phyloP scores from a whole-genome alignment of 1,140 invertebrate species.

The Apis cerana region DNA sequence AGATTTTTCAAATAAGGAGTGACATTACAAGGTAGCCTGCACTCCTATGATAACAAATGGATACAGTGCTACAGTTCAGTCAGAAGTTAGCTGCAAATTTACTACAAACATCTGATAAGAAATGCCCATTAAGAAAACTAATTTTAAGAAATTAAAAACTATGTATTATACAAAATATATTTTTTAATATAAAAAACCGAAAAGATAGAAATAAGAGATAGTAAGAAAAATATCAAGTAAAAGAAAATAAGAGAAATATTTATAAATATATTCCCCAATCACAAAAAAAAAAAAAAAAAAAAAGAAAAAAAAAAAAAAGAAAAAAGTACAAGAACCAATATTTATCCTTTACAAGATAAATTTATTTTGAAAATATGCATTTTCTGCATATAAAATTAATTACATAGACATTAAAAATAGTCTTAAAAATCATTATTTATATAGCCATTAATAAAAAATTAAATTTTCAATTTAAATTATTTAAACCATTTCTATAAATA shows the following conservation, averaged over 20 bases:
- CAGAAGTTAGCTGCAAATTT: conserved; percentile 57
- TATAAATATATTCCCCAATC: neutral
- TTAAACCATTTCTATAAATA: neutral
- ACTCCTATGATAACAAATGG: conserved; percentile 74
- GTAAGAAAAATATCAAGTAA: neutral
- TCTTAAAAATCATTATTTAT: neutral
- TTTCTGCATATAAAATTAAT: neutral
- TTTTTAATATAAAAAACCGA: neutral
- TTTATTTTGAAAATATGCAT: neutral
- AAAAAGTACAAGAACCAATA: neutral
- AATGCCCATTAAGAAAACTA: conserved; percentile 48
- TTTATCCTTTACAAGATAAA: neutral
- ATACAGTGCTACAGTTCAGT: conserved; percentile 74
- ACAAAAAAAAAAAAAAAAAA: neutral
- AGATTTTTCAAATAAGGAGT: conserved; percentile 60
- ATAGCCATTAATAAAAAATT: neutral
- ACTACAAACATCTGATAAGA: conserved; percentile 74
- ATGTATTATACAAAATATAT: neutral
- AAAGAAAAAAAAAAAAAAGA: neutral
- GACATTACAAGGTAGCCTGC: conserved; percentile 75
- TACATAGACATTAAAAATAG: neutral
- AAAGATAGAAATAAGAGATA: neutral
- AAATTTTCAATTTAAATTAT: neutral
- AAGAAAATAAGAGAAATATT: neutral
- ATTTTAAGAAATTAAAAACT: conserved; percentile 4